phyloP scores from a whole-genome alignment of 1,140 invertebrate species.

The Capitella teleta region DNA sequence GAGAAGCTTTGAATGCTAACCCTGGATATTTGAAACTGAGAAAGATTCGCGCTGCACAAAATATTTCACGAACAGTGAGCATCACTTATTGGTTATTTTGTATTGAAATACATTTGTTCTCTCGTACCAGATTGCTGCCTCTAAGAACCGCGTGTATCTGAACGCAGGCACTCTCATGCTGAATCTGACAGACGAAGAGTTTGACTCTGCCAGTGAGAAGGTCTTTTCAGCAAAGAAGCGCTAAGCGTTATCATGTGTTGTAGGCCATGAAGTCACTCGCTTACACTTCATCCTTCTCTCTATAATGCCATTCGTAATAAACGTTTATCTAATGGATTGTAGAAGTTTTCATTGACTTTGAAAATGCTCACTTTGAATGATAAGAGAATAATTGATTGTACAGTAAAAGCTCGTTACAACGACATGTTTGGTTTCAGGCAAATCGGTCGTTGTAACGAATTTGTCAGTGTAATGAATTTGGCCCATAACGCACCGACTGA shows the following conservation, averaged over 20 bases:
- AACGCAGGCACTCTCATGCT: slow-evolving; percentile 88
- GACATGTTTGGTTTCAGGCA: too few species aligned
- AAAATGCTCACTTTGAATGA: too few species aligned
- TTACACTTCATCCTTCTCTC: background rate
- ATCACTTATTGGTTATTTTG: background rate
- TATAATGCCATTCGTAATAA: background rate
- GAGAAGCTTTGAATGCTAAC: slow-evolving; percentile 84
- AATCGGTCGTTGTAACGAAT: too few species aligned
- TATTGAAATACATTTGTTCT: background rate
- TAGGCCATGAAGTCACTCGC: background rate
- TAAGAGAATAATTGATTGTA: too few species aligned
- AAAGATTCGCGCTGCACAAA: slow-evolving; percentile 94
- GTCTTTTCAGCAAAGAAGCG: background rate
- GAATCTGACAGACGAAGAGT: slow-evolving; percentile 87
- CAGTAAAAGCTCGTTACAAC: too few species aligned
- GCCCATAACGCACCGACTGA: too few species aligned
- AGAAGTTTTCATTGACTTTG: too few species aligned
- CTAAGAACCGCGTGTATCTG: slow-evolving; percentile 90
- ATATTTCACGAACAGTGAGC: slow-evolving; percentile 86
- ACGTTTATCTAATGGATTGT: too few species aligned
- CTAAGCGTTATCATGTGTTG: background rate
- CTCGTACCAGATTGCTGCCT: slow-evolving; percentile 67
- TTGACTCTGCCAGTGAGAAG: slow-evolving; percentile 49
- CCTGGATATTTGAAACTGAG: slow-evolving; percentile 95
- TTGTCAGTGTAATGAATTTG: too few species aligned